Evolutionary conservation across 2,888 invertebrate species (phyloP).

Genomic region (Epirrhoe tristata): DNA sequence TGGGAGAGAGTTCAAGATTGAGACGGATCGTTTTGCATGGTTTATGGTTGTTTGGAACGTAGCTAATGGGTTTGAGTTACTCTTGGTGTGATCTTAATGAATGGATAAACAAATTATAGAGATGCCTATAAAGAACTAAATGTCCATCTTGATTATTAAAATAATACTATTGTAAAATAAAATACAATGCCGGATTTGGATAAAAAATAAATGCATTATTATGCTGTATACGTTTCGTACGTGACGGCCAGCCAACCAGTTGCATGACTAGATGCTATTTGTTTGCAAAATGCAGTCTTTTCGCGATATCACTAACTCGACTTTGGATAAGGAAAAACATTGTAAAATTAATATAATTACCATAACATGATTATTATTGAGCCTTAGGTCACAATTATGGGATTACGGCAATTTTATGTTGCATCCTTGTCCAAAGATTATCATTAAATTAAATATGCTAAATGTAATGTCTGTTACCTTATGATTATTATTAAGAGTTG

Average conservation of each 20-base stretch:
- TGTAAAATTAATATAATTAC: conserved; percentile 7
- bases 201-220: not conserved
- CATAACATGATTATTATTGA: conserved; percentile 19
- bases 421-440: conserved; percentile 5
- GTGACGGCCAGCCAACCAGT: not conserved
- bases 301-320: conserved; percentile 8
- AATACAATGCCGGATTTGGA: too few species aligned
- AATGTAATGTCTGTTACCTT: too few species aligned
- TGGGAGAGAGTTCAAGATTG: conserved; percentile 17
- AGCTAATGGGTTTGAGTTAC: conserved; percentile 20
- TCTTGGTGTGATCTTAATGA: conserved; percentile 3
- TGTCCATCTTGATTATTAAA: too few species aligned
- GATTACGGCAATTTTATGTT: conserved; percentile 14
- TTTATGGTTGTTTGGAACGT: conserved; percentile 14
- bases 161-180: too few species aligned
- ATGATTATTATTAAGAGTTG: too few species aligned
- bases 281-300: not conserved
- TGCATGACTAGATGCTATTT: not conserved
- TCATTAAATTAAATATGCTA: not conserved
- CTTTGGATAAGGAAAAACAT: conserved; percentile 15
- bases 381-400: conserved; percentile 7
- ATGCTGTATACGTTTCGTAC: not conserved
- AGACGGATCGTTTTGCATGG: conserved; percentile 8
- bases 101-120: not conserved
- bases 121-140: too few species aligned